These are phyloP conservation scores for Macropodus opercularis DNA, from an alignment of 2,797 vertebrate species.

Conservation along the genomic window DNA sequence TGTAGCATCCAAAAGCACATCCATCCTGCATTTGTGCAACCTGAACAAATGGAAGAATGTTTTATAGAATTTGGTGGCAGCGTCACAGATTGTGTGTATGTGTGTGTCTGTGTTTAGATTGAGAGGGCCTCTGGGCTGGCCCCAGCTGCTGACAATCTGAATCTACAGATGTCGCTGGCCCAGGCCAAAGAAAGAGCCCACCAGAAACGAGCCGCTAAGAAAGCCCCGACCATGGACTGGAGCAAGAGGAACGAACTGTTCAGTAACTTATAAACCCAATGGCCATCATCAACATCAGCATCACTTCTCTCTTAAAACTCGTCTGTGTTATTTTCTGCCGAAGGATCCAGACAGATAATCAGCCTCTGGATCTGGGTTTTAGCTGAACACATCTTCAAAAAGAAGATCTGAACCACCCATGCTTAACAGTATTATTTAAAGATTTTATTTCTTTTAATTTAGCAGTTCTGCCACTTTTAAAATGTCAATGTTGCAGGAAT, in stretches of 20 bases:
- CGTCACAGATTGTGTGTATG: too few species aligned
- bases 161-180: constrained; percentile 86
- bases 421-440: constrained; percentile 71
- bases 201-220: constrained; percentile 90
- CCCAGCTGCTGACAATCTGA: constrained; percentile 36
- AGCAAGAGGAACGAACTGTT: constrained; percentile 98
- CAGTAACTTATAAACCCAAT: constrained; percentile 89
- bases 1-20: too few species aligned
- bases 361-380: constrained; percentile 12
- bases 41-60: too few species aligned
- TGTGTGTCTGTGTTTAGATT: constrained; percentile 29
- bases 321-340: constrained; percentile 8
- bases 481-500: constrained; percentile 34
- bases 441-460: constrained; percentile 66
- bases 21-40: too few species aligned
- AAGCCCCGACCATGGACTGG: constrained; percentile 95
- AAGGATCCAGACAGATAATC: constrained; percentile 16
- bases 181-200: constrained; percentile 90
- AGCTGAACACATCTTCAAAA: background rate
- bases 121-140: constrained; percentile 35
- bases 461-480: constrained; percentile 34
- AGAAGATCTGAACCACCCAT: constrained; percentile 29
- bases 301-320: background rate
- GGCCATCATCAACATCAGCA: background rate
- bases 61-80: too few species aligned